Conservation (phyloP, 2,113 vertebrate genomes). For the Trinectes maculatus region DNA sequence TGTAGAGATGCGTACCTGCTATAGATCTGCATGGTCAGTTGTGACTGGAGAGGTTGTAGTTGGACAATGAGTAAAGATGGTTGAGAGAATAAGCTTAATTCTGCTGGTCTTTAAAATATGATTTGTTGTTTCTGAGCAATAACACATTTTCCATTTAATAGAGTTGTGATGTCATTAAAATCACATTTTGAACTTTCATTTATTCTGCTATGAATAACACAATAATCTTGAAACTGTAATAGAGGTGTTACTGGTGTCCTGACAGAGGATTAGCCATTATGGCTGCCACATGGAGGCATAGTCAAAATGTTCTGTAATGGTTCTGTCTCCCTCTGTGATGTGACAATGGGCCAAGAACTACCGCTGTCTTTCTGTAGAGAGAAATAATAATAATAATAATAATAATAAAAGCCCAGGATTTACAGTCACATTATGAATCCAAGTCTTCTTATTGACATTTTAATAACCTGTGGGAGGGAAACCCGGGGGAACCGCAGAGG, state of each 20-base stretch:
- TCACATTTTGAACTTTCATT: constrained; percentile 17
- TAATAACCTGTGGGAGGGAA: neutral
- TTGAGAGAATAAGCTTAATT: neutral
- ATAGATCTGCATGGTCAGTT: neutral
- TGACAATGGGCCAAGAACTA: neutral
- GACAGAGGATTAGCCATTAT: too few species aligned
- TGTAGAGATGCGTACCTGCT: neutral
- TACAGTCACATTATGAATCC: too few species aligned
- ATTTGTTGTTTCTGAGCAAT: neutral
- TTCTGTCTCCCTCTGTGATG: neutral
- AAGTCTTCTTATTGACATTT: constrained; percentile 4
- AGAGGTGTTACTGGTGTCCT: neutral
- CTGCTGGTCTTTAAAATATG: neutral
- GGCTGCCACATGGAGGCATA: neutral
- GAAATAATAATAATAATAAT: neutral
- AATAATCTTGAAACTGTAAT: neutral
- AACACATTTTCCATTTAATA: too few species aligned
- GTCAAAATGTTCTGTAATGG: neutral
- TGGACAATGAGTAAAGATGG: neutral
- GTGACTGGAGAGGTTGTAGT: neutral
- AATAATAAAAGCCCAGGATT: too few species aligned
- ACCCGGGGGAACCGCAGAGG: neutral
- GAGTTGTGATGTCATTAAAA: constrained; percentile 19
- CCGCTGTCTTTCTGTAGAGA: neutral
- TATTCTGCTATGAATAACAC: neutral